Evolutionary conservation across 2,797 vertebrate species (phyloP), one percentile per base, ranked within the genome.

Genomic region (Cacajao melanocephalus): DNA sequence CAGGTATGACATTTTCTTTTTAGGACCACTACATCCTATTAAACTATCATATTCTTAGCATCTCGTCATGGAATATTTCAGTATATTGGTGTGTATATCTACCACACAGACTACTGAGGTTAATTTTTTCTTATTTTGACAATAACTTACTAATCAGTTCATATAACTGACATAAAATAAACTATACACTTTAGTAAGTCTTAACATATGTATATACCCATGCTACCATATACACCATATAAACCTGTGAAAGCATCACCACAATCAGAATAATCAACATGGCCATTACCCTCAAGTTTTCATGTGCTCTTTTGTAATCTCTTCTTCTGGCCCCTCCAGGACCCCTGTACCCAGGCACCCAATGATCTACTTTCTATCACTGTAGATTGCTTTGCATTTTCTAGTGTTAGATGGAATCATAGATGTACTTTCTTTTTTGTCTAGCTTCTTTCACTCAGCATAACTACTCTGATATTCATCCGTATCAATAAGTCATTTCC

Each of bases 101-200:
- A 91, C 33, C 67, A 93, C 5, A 87, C 4, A 89, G 41, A 90
- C 39, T 81, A 84, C 0, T 83, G 36, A 9, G n/a, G 15, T 57
- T 82, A 15, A 39, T 44, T 70, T 79, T 79, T 95, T 92, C 41
- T 88, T 82, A 97, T 82, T 92, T 88, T 96, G 52, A 81, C 30
- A 85, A 87, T 92, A 88, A 93, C 55, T 95, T 94, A 96, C 36
- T 95, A 58, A 76, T 90, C 4, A 88, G 79, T 61, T 92, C 41
- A 61, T 80, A 39, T 83, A 92, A 90, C 8, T 33, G 22, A 80
- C 33, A 94, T 83, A 85, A 0, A 88, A 78, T 88, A 39, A 96
- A 85, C 50, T 90, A 84, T 70, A 79, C 26, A 75, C 15, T 90
- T 93, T 87, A 26, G 8, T 79, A 88, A 92, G 46, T 90, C 50